Percentiles rank a stretch among this genome's conserved stretches.
Conservation (phyloP, 2,888 invertebrate species). For the Clunio marinus region DNA sequence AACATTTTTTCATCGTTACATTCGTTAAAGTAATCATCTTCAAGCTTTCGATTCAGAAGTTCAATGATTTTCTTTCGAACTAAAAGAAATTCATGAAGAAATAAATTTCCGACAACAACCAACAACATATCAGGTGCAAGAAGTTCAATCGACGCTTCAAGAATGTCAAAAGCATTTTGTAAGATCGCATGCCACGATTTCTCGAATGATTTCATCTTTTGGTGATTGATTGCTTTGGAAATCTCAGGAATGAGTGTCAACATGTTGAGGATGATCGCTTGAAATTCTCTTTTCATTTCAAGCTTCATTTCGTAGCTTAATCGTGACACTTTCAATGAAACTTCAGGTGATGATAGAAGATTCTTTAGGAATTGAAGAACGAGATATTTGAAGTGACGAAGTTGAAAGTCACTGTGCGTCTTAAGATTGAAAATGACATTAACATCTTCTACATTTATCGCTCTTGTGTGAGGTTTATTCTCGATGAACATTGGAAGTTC, state of each 20-base stretch:
- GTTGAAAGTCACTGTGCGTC: conserved; percentile 65
- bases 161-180: conserved; percentile 71
- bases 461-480: conserved; percentile 53
- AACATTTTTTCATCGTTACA: conserved; percentile 55
- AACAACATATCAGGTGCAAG: conserved; percentile 77
- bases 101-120: conserved; percentile 67
- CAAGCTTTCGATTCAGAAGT: conserved; percentile 74
- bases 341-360: conserved; percentile 63
- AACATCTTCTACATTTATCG: conserved; percentile 45
- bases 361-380: conserved; percentile 68
- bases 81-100: conserved; percentile 64
- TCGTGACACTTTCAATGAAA: conserved; percentile 62
- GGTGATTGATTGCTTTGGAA: conserved; percentile 60
- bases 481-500: conserved; percentile 62
- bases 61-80: conserved; percentile 81
- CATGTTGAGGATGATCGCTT: conserved; percentile 64
- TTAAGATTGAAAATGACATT: conserved; percentile 58
- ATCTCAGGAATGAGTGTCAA: conserved; percentile 64
- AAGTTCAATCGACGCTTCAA: conserved; percentile 75
- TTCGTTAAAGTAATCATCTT: conserved; percentile 58
- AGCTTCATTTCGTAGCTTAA: conserved; percentile 53
- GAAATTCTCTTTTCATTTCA: conserved; percentile 60
- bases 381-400: conserved; percentile 80
- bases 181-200: conserved; percentile 82
- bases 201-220: conserved; percentile 55